phyloP scores from a whole-genome alignment of 2,888 invertebrate species.

The Metopia argyrocephala region DNA sequence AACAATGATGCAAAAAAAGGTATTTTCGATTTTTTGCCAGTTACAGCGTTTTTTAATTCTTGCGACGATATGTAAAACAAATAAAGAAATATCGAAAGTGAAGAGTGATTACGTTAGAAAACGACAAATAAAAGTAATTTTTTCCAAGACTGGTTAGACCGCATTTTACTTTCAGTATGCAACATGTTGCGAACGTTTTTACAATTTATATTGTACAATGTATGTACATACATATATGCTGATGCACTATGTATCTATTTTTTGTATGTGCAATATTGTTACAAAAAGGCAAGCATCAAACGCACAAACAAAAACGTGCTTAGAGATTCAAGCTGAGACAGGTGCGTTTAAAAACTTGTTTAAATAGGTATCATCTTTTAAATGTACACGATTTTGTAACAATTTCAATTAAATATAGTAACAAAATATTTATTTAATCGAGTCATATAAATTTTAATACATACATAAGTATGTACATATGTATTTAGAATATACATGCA shows the following conservation, averaged over 20 bases:
- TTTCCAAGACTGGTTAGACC: conserved; percentile 60
- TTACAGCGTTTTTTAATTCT: no score
- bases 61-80: no score
- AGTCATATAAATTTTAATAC: conserved; percentile 42
- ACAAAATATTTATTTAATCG: conserved; percentile 56
- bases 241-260: conserved; percentile 3
- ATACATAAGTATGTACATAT: conserved; percentile 30
- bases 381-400: conserved; percentile 57
- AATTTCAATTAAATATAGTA: conserved; percentile 53
- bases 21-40: no score
- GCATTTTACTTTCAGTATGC: conserved; percentile 61
- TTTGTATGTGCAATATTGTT: background rate
- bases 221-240: background rate
- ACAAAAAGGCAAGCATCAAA: conserved; percentile 37
- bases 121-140: conserved; percentile 36
- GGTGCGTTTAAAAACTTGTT: conserved; percentile 56
- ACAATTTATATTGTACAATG: conserved; percentile 6
- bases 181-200: conserved; percentile 25
- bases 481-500: conserved; percentile 56
- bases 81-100: conserved; percentile 60
- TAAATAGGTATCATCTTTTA: conserved; percentile 48
- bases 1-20: no score
- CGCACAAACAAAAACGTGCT: conserved; percentile 51
- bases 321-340: conserved; percentile 31
- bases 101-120: conserved; percentile 61